Conservation (phyloP, 2,888 invertebrate genomes). For the Altica lythri region DNA sequence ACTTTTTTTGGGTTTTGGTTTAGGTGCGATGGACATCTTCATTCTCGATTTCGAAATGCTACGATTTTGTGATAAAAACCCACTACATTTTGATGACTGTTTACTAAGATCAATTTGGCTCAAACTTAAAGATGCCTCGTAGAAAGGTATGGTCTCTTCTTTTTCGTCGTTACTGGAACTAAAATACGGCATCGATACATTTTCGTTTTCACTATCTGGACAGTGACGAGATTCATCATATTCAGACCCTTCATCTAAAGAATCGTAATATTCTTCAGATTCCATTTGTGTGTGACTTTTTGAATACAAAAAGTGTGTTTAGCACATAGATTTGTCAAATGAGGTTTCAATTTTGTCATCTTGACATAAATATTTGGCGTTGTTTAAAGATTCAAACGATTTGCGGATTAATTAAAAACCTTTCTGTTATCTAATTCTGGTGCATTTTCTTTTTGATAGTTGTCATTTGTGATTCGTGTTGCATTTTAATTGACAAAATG, state of each 20-base stretch:
- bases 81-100: slow-evolving; percentile 13
- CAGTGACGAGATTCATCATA: slow-evolving; percentile 12
- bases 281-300: slow-evolving; percentile 22
- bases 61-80: not conserved
- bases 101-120: slow-evolving; percentile 24
- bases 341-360: not conserved
- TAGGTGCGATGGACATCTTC: not conserved
- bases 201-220: too few species aligned
- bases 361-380: not conserved
- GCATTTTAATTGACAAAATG: too few species aligned
- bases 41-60: not conserved
- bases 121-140: slow-evolving; percentile 24
- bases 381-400: not conserved
- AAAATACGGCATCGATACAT: too few species aligned
- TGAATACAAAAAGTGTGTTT: slow-evolving; percentile 8
- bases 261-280: slow-evolving; percentile 34
- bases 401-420: too few species aligned
- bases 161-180: too few species aligned
- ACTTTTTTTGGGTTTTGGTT: slow-evolving; percentile 15
- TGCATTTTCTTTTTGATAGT: too few species aligned
- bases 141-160: slow-evolving; percentile 30
- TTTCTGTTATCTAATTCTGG: too few species aligned
- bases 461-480: too few species aligned
- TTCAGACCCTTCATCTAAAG: slow-evolving; percentile 32
- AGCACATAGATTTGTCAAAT: slow-evolving; percentile 2